These are phyloP conservation scores for Hetaerina americana DNA, from an alignment of 1,140 invertebrate genomes.

Conservation along the genomic window DNA sequence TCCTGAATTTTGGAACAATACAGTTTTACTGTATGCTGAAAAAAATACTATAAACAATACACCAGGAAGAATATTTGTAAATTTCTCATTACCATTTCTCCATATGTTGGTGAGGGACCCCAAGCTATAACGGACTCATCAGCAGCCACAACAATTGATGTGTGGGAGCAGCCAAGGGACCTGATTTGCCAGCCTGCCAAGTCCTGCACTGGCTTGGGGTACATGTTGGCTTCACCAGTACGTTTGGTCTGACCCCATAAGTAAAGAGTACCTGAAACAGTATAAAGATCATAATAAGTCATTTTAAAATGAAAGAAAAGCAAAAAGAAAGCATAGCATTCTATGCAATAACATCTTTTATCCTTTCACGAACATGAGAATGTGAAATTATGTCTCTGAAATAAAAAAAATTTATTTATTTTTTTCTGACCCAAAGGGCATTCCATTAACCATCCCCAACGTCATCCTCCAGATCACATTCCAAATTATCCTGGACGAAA, in stretches of 20 bases:
- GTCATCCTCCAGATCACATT: too few species aligned
- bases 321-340: too few species aligned
- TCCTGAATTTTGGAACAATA: too few species aligned
- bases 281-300: not conserved
- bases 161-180: conserved; percentile 61
- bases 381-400: too few species aligned
- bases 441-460: too few species aligned
- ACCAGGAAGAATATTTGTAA: not conserved
- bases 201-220: conserved; percentile 88
- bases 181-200: conserved; percentile 81
- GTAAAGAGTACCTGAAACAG: conserved; percentile 44
- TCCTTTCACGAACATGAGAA: too few species aligned
- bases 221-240: conserved; percentile 90
- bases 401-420: too few species aligned
- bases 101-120: conserved; percentile 83
- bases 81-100: conserved; percentile 57
- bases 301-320: conserved; percentile 10
- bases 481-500: too few species aligned
- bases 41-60: not conserved
- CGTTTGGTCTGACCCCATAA: conserved; percentile 86
- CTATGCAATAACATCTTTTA: too few species aligned
- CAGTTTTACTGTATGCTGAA: not conserved
- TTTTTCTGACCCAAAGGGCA: too few species aligned
- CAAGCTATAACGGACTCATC: conserved; percentile 83
- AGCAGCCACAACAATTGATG: conserved; percentile 74